Percentiles rank a stretch among this genome's conserved stretches.
Evolutionary conservation across 92 coral and sea anemone genomes (phyloP).

Genomic region (Desmophyllum pertusum): DNA sequence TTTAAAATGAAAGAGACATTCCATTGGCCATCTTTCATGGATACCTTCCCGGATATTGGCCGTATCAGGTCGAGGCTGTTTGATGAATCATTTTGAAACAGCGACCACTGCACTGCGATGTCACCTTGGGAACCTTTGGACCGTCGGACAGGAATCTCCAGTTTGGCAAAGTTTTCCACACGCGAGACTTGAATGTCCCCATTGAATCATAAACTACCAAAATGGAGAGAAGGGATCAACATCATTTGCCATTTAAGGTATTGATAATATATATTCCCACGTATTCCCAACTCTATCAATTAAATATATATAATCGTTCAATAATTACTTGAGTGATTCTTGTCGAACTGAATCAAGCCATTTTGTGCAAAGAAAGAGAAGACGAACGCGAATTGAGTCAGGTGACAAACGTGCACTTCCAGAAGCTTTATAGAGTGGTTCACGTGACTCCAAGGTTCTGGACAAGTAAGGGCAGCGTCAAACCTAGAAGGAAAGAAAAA

Average conservation of each 20-base stretch:
- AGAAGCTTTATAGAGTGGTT: constrained; percentile 73
- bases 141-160: constrained; percentile 77
- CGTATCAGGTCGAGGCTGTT: constrained; percentile 47
- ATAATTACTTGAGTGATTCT: constrained; percentile 56
- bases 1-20: constrained; percentile 62
- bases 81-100: constrained; percentile 59
- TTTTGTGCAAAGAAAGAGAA: constrained; percentile 74
- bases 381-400: constrained; percentile 85
- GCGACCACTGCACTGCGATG: constrained; percentile 77
- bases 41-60: no score
- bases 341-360: constrained; percentile 70
- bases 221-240: no score
- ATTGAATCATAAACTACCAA: constrained; percentile 52
- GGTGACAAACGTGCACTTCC: constrained; percentile 77
- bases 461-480: constrained; percentile 84
- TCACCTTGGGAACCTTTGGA: constrained; percentile 87
- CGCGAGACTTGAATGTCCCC: constrained; percentile 55
- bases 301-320: no score
- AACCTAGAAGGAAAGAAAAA: constrained; percentile 48
- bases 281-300: no score
- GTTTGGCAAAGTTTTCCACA: constrained; percentile 24
- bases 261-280: no score
- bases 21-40: constrained; percentile 88
- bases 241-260: no score
- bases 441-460: constrained; percentile 76